Conservation (phyloP, 2,888 invertebrate species). For the Cylindroiulus punctatus region DNA sequence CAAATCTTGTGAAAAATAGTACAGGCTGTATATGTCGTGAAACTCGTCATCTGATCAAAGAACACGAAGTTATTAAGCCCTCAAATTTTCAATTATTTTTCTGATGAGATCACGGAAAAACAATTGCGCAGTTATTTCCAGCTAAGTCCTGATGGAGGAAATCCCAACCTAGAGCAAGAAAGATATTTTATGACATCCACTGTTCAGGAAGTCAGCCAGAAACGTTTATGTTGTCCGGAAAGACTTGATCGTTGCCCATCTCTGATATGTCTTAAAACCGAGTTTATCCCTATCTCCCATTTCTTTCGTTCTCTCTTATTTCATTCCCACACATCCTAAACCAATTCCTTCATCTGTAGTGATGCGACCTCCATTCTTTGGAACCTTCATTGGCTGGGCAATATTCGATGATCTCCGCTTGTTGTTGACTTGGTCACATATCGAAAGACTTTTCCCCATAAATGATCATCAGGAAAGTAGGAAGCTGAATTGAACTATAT, state of each 20-base stretch:
- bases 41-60: no score
- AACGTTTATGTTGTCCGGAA: slow-evolving; percentile 50
- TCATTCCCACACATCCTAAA: not conserved
- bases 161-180: slow-evolving; percentile 45
- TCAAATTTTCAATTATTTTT: no score
- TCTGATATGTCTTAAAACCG: slow-evolving; percentile 41
- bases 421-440: no score
- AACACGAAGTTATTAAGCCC: no score
- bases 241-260: slow-evolving; percentile 49
- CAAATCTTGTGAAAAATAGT: no score
- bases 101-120: not conserved
- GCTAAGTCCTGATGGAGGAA: slow-evolving; percentile 15
- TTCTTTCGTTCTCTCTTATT: slow-evolving; percentile 37
- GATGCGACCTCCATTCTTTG: not conserved
- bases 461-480: no score
- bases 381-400: not conserved
- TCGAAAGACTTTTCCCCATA: no score
- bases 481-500: no score
- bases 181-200: slow-evolving; percentile 47
- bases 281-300: slow-evolving; percentile 33
- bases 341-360: slow-evolving; percentile 12
- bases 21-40: no score
- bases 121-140: not conserved
- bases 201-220: slow-evolving; percentile 48
- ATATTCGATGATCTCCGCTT: not conserved